Evolutionary conservation across 2,113 vertebrate genomes (phyloP).

Genomic region (Axis porcinus): DNA sequence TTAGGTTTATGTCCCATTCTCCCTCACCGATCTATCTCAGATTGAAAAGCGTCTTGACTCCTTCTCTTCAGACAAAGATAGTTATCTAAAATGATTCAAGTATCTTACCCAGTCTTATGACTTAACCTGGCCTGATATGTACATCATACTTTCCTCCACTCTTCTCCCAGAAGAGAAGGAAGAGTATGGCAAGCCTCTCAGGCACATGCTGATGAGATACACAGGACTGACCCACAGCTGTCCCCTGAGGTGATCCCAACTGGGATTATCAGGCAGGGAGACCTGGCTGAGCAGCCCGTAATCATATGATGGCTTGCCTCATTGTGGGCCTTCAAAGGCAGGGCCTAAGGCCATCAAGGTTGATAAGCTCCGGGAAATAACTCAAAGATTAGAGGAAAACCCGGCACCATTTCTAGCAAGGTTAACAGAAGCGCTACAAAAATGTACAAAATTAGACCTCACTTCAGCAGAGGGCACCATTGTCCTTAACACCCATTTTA

Average conservation of each 20-base stretch:
- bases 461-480: background rate
- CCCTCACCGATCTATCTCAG: background rate
- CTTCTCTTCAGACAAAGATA: accelerated
- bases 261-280: background rate
- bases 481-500: background rate
- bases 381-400: background rate
- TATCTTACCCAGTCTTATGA: background rate
- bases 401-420: background rate
- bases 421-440: background rate
- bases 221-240: background rate
- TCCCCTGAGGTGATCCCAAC: background rate
- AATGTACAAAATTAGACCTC: background rate
- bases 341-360: background rate
- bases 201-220: background rate
- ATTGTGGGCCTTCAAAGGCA: background rate
- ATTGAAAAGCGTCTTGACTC: background rate
- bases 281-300: background rate
- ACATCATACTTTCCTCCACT: background rate
- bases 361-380: background rate
- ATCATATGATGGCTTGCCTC: background rate
- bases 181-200: background rate
- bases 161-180: background rate
- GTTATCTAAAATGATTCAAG: background rate
- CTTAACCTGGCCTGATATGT: background rate
- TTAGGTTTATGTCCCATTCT: background rate